Percentiles rank a stretch among this genome's conserved stretches.
Conservation (phyloP, 2,113 vertebrate genomes). For the Zosterops hypoxanthus region DNA sequence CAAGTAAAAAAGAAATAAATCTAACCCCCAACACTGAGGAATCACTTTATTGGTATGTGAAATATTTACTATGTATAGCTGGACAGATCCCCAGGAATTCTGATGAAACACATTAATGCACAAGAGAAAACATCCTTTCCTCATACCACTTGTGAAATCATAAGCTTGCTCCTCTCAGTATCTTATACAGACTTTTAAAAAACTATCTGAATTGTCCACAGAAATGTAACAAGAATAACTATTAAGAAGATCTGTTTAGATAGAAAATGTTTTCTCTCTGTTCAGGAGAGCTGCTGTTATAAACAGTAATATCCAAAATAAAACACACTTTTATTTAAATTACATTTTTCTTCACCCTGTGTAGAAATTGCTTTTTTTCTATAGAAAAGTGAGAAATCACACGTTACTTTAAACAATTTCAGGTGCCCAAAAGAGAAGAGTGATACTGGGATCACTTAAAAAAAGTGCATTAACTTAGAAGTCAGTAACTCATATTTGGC, state of each 20-base stretch:
- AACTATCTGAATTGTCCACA: background rate
- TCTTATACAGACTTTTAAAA: background rate
- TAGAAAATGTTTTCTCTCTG: background rate
- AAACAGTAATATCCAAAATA: background rate
- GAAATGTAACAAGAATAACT: background rate
- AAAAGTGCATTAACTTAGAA: background rate
- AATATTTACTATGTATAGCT: constrained; percentile 33
- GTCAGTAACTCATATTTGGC: background rate
- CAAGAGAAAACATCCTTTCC: background rate
- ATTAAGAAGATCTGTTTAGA: background rate
- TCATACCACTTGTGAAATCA: background rate
- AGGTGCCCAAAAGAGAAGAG: background rate
- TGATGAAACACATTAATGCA: constrained; percentile 1
- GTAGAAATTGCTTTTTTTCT: background rate
- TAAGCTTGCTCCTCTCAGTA: background rate
- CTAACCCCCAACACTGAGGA: background rate
- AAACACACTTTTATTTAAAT: background rate
- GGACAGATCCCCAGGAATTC: background rate
- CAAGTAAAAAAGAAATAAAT: background rate
- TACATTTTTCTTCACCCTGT: background rate
- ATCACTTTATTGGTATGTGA: constrained; percentile 21
- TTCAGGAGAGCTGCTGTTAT: background rate
- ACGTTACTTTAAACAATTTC: constrained; percentile 9
- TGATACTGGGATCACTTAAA: background rate
- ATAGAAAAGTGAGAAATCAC: background rate